Conservation (phyloP, 2,888 invertebrate genomes). For the Acanthosepion esculentum region DNA sequence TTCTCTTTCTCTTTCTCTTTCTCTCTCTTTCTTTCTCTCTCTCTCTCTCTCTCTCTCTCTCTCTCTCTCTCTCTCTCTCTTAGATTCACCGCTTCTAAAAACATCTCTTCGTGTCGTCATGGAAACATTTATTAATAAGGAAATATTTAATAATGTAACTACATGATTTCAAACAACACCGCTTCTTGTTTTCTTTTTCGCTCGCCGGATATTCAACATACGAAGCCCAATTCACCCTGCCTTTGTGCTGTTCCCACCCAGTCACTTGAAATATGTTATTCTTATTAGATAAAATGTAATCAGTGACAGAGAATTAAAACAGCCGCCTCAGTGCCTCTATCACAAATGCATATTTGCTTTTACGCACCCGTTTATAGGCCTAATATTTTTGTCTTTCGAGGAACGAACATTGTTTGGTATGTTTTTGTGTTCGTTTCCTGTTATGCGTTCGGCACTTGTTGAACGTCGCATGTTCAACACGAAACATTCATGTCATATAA, state of each 20-base stretch:
- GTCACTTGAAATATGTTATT: not conserved
- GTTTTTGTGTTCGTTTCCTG: not conserved
- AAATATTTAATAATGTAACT: not conserved
- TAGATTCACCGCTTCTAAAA: not conserved
- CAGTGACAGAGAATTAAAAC: not conserved
- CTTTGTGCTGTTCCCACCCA: not conserved
- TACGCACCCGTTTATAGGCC: not conserved
- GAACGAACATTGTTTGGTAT: not conserved
- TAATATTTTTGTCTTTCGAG: not conserved
- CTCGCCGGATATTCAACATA: not conserved
- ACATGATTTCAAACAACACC: not conserved
- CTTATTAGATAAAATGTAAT: not conserved
- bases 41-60: not conserved
- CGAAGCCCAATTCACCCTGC: not conserved
- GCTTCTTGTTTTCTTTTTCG: not conserved
- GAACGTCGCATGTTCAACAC: not conserved
- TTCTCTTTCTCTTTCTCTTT: not conserved
- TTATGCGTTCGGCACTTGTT: not conserved
- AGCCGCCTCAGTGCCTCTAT: not conserved
- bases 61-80: not conserved
- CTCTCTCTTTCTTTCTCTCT: not conserved
- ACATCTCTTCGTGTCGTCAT: not conserved
- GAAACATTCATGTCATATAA: not conserved
- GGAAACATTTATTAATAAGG: not conserved
- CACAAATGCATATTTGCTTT: not conserved